Conservation (phyloP, 35 echinoderm and acorn worm species). For the Heliocidaris erythrogramma region DNA sequence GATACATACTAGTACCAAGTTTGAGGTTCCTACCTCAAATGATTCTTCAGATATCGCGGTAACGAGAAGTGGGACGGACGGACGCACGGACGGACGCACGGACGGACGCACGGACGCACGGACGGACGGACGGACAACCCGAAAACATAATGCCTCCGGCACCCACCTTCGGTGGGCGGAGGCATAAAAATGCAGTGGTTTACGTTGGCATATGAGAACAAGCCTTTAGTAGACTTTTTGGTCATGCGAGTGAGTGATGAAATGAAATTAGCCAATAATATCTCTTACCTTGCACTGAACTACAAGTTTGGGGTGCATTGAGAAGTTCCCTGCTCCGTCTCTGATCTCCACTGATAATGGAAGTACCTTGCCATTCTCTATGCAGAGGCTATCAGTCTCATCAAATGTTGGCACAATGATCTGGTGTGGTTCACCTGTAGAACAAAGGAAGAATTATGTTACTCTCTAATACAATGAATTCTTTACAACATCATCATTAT, state of each 20-base stretch:
- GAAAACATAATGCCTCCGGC: too few relatives aligned
- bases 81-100: too few relatives aligned
- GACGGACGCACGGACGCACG: too few relatives aligned
- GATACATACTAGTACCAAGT: too few relatives aligned
- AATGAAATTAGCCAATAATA: too few relatives aligned
- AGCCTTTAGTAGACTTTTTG: background rate
- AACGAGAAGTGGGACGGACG: too few relatives aligned
- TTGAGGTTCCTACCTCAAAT: too few relatives aligned
- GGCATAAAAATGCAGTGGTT: too few relatives aligned
- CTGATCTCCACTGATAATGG: constrained; percentile 71
- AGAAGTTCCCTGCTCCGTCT: constrained; percentile 85
- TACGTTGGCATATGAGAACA: too few relatives aligned
- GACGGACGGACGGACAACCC: too few relatives aligned
- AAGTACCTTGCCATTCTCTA: constrained; percentile 80
- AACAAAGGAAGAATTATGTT: background rate
- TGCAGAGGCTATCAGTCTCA: constrained; percentile 24
- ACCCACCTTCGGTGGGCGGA: too few relatives aligned
- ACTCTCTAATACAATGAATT: background rate
- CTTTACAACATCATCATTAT: background rate
- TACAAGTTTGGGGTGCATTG: constrained; percentile 69
- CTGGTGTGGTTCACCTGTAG: constrained; percentile 62
- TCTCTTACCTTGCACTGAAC: constrained; percentile 82
- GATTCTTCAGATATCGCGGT: too few relatives aligned
- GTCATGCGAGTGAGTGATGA: background rate
- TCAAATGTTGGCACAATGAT: constrained; percentile 71